phyloP scores from a whole-genome alignment of 2,888 invertebrate species.

The Melanotus villosus region DNA sequence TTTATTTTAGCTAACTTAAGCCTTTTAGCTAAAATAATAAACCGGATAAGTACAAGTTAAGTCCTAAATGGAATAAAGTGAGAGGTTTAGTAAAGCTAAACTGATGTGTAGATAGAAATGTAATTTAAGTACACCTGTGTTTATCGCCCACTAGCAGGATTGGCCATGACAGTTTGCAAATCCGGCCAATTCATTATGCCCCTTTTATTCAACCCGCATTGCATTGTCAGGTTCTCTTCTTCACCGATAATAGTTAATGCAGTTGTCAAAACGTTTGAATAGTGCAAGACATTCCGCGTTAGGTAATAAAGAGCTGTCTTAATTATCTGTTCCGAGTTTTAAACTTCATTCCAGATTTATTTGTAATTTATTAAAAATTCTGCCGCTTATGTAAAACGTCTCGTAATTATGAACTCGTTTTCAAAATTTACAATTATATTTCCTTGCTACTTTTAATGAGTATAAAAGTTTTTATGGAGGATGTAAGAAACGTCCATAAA shows the following conservation, averaged over 20 bases:
- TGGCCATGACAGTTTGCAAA: constrained; percentile 51
- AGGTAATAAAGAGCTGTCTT: constrained; percentile 22
- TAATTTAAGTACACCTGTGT: constrained; percentile 36
- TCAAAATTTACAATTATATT: constrained; percentile 24
- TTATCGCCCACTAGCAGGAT: constrained; percentile 35
- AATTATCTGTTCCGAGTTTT: constrained; percentile 18
- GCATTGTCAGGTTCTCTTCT: constrained; percentile 25
- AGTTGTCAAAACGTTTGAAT: constrained; percentile 39
- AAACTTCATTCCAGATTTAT: no score
- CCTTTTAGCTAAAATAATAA: no score
- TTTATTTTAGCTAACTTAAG: no score
- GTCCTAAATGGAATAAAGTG: not conserved
- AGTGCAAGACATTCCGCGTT: constrained; percentile 23
- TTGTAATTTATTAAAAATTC: not conserved
- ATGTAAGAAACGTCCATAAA: constrained; percentile 27
- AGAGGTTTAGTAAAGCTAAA: constrained; percentile 4
- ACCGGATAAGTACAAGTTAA: no score
- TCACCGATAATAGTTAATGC: constrained; percentile 41
- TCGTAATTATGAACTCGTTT: constrained; percentile 24
- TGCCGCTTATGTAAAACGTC: constrained; percentile 16
- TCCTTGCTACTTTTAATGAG: constrained; percentile 17
- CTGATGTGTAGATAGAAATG: not conserved
- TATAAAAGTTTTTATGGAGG: constrained; percentile 25
- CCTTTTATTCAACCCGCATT: constrained; percentile 27
- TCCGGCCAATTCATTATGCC: constrained; percentile 52